Conservation (phyloP, 2,888 invertebrate species). For the Lepetodrilus schrolli region DNA sequence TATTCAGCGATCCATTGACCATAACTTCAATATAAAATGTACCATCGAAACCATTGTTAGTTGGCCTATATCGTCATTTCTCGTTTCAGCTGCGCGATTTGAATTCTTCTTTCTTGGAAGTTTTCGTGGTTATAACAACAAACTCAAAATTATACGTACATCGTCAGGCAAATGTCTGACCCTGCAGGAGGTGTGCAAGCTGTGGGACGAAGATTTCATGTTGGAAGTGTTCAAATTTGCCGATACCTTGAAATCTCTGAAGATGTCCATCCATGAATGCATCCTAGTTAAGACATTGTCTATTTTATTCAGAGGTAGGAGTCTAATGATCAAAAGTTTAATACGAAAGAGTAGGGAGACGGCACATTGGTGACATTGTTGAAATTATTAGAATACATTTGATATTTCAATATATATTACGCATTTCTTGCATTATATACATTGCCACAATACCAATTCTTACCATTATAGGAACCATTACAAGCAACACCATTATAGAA, state of each 20-base stretch:
- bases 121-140: conserved; percentile 58
- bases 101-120: conserved; percentile 67
- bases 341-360: too few relatives aligned
- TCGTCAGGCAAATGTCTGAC: conserved; percentile 54
- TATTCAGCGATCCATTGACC: too few relatives aligned
- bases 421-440: too few relatives aligned
- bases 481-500: neutral
- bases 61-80: too few relatives aligned
- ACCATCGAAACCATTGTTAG: too few relatives aligned
- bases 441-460: too few relatives aligned
- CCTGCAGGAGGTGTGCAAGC: conserved; percentile 49
- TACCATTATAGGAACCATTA: neutral
- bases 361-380: too few relatives aligned
- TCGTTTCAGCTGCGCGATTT: conserved; percentile 63
- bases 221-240: conserved; percentile 51
- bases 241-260: conserved; percentile 47
- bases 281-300: conserved; percentile 55
- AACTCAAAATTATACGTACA: conserved; percentile 53
- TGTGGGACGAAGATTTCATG: conserved; percentile 56
- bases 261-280: conserved; percentile 49
- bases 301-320: conserved; percentile 58
- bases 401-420: too few relatives aligned
- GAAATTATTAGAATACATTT: too few relatives aligned
- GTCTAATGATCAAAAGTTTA: too few relatives aligned
- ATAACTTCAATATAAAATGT: too few relatives aligned